phyloP scores from a whole-genome alignment of 2,113 vertebrate genomes.

The Pluvianellus socialis region DNA sequence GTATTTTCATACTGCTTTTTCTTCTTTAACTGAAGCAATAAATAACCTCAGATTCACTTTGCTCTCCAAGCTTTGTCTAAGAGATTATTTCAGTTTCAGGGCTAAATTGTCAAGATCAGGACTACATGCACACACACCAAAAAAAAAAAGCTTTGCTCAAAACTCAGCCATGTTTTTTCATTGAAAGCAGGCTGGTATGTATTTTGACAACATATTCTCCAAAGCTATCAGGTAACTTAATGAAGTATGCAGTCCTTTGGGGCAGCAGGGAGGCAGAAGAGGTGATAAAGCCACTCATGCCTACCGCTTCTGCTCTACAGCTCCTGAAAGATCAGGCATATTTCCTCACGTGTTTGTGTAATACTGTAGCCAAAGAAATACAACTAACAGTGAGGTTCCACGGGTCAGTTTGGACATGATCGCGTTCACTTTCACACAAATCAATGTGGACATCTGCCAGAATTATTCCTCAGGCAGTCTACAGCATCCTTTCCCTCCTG shows the following conservation, averaged over 20 bases:
- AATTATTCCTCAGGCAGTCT: not conserved
- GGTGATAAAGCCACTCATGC: not conserved
- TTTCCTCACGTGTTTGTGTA: not conserved
- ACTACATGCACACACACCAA: accelerated
- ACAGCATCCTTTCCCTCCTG: not conserved
- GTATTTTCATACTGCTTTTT: not conserved
- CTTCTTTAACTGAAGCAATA: not conserved
- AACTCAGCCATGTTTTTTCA: not conserved
- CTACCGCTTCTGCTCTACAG: not conserved
- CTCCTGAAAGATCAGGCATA: not conserved
- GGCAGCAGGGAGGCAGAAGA: not conserved
- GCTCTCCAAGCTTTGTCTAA: not conserved
- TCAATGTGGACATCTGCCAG: not conserved
- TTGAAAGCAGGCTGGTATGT: not conserved
- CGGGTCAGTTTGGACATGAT: accelerated
- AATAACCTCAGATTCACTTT: not conserved
- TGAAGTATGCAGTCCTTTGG: not conserved
- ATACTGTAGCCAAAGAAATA: not conserved
- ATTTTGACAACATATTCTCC: not conserved
- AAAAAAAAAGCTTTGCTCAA: not conserved
- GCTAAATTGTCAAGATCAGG: not conserved
- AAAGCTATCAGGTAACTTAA: not conserved
- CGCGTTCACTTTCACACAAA: not conserved
- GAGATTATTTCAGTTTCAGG: not conserved
- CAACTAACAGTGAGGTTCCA: not conserved